These are phyloP conservation scores for Triplophysa tibetana DNA, from an alignment of 2,113 vertebrate genomes.

Conservation along the genomic window DNA sequence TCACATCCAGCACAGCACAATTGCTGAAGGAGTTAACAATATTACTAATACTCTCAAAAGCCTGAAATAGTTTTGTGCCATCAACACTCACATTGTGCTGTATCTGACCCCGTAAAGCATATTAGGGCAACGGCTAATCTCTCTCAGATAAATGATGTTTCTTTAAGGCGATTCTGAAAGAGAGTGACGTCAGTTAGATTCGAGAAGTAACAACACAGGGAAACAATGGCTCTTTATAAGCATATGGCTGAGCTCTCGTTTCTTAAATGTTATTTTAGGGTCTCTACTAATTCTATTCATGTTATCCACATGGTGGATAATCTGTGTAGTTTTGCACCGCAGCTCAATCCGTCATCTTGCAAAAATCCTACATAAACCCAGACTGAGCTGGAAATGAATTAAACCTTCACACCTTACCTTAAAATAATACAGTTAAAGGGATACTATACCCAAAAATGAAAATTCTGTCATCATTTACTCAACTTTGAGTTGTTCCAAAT, in stretches of 20 bases:
- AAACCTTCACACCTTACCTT: conserved; percentile 20
- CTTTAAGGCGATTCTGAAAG: neutral
- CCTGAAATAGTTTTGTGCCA: conserved; percentile 15
- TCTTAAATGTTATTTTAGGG: conserved; percentile 40
- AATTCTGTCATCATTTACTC: no score
- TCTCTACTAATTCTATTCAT: conserved; percentile 34
- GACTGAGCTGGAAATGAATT: conserved; percentile 10
- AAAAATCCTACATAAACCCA: conserved; percentile 24
- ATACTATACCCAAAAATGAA: no score
- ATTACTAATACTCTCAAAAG: conserved; percentile 31
- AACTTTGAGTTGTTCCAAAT: no score
- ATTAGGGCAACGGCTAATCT: conserved; percentile 26
- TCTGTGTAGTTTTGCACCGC: neutral
- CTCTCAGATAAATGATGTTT: conserved; percentile 15
- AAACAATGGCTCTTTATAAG: conserved; percentile 37
- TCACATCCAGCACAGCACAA: conserved; percentile 20
- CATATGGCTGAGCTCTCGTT: neutral
- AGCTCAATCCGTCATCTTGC: conserved; percentile 1
- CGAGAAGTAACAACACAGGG: neutral
- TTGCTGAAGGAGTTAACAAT: neutral
- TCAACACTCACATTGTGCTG: conserved; percentile 31
- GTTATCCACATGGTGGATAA: conserved; percentile 5
- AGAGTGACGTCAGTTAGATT: neutral
- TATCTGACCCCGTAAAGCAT: conserved; percentile 18
- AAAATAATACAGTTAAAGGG: no score